These are phyloP conservation scores for Mycalesis mineus DNA, from an alignment of 2,888 invertebrate genomes.

Conservation along the genomic window DNA sequence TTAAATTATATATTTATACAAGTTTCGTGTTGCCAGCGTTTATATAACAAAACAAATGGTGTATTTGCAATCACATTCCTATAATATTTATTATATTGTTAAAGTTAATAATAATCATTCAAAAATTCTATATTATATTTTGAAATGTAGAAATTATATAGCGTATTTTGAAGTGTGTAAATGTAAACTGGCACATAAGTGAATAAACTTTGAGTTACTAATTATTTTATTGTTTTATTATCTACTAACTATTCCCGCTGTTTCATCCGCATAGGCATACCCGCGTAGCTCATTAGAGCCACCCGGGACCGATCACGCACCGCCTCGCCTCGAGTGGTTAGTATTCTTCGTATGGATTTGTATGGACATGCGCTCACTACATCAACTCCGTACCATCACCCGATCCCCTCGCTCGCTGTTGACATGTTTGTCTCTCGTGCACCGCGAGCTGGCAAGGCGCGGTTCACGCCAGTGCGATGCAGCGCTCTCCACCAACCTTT, in stretches of 20 bases:
- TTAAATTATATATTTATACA: conserved; percentile 23
- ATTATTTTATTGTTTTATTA: conserved; percentile 19
- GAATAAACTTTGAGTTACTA: conserved; percentile 24
- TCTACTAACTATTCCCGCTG: background rate
- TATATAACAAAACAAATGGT: conserved; percentile 17
- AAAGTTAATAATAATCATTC: conserved; percentile 29
- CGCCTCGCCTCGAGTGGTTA: too few relatives aligned
- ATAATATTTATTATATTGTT: conserved; percentile 31
- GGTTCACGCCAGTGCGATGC: too few relatives aligned
- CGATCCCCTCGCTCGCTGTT: too few relatives aligned
- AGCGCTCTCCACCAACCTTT: too few relatives aligned
- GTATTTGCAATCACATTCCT: conserved; percentile 35
- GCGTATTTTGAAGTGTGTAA: conserved; percentile 23
- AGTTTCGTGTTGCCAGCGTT: conserved; percentile 21
- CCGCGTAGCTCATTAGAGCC: too few relatives aligned
- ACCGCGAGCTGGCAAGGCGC: too few relatives aligned
- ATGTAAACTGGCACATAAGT: conserved; percentile 24
- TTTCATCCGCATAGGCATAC: too few relatives aligned
- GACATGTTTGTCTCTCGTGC: too few relatives aligned
- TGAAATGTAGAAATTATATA: conserved; percentile 31
- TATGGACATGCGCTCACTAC: too few relatives aligned
- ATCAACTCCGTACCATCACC: too few relatives aligned
- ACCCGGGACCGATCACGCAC: too few relatives aligned
- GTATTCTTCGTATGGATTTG: too few relatives aligned
- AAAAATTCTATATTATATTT: conserved; percentile 29